Evolutionary conservation across 2,797 vertebrate species (phyloP).

Genomic region (Anguilla obscura): DNA sequence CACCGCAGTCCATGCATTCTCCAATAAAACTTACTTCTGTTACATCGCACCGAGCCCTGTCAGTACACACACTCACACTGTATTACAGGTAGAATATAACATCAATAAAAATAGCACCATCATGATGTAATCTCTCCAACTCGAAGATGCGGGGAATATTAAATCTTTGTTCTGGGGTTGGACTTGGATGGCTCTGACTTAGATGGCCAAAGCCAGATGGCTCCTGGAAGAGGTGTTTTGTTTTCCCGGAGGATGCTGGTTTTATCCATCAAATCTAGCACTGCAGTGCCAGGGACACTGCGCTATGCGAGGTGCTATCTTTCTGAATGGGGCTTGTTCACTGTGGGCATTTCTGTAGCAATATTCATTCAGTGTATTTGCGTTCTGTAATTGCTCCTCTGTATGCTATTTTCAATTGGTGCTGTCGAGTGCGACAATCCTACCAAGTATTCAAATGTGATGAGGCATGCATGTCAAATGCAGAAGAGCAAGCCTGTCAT

Average conservation of each 20-base stretch:
- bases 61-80: not conserved
- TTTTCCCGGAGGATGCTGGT: not conserved
- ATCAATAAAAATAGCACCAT: slow-evolving; percentile 6
- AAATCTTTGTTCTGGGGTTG: not conserved
- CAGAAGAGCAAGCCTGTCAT: too few species aligned
- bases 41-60: not conserved
- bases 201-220: too few species aligned
- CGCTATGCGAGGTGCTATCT: not conserved
- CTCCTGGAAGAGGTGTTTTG: not conserved
- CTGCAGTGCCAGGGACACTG: not conserved
- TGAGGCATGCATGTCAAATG: not conserved
- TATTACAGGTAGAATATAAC: not conserved
- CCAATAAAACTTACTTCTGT: slow-evolving; percentile 2
- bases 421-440: not conserved
- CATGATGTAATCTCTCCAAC: not conserved
- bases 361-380: not conserved
- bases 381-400: not conserved
- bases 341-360: not conserved
- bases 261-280: not conserved
- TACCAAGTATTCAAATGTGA: not conserved
- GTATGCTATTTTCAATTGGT: not conserved
- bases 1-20: not conserved
- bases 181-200: not conserved
- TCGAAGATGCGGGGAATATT: not conserved
- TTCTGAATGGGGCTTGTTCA: not conserved